Base-by-base conservation (phyloP, 2,113 vertebrate genomes). In the Prolemur simus region DNA sequence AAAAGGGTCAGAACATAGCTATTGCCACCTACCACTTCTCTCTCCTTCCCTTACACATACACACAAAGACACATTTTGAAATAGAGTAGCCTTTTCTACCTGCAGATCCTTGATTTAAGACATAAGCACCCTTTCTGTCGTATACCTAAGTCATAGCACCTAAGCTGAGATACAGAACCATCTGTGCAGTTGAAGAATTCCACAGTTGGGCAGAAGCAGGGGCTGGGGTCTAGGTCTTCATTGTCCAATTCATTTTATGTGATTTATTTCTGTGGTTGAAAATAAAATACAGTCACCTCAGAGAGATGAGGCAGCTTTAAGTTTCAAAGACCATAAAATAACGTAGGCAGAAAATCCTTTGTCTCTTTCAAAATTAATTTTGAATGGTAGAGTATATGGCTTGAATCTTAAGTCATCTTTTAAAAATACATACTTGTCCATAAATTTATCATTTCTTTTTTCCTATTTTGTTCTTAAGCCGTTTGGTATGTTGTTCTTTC, bases 311-410 rank as follows among this genome's bases (percentile, higher is more conserved):
- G 37, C 37, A 80, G n/a, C n/a, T 54, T 73, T 52, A 56, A 52
- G 56, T 92, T 88, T 86, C 29, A n/a, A 89, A 85, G 45, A 74
- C 5, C 63, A 21, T 86, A 23, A 88, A 82, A 76, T 77, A 80
- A 92, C 20, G 66, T n/a, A 74, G 73, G 58, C 32, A 76, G 54
- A 45, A 88, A 66, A 74, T 42, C 23, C 45, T 94, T 76, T 66
- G 56, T 37, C 14, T 84, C 8, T 64, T 95, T 76, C 20, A 6
- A 64, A 86, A 74, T 82, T 78, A 88, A 74, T 81, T 92, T 89
- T 81, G 29, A 81, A 45, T 81, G 6, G 74, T 90, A 21, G 14
- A 69, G 20, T 82, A 1, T 78, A 18, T 82, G n/a, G 25, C 4
- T 68, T 89, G 88, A 80, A 18, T 81, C 56, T 81, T 68, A 42